Percentiles rank a stretch among this genome's conserved stretches.
Conservation (phyloP, 2,113 vertebrate species). For the Cacatua alba region DNA sequence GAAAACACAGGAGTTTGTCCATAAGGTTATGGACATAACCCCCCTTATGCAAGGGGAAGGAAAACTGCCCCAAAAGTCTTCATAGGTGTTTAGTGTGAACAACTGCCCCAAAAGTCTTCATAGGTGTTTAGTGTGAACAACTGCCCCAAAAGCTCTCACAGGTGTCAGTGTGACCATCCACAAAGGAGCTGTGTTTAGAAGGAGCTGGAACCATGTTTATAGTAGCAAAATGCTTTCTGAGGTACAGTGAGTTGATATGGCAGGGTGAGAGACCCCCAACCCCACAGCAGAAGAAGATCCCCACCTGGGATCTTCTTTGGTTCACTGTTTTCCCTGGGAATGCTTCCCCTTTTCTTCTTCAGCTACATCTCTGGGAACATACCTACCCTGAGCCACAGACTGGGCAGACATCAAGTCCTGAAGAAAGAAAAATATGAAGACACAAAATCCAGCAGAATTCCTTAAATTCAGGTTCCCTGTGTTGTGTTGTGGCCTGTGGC, state of each 20-base stretch:
- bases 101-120: neutral
- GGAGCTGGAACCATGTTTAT: neutral
- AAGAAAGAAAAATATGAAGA: neutral
- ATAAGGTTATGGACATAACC: neutral
- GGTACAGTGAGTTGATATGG: neutral
- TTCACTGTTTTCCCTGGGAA: neutral
- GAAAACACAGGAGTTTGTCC: neutral
- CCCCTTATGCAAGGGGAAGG: neutral
- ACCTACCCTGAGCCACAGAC: neutral
- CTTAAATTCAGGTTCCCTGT: neutral
- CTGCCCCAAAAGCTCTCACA: neutral
- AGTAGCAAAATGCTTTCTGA: neutral
- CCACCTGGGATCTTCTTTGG: neutral
- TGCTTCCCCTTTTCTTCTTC: neutral
- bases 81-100: neutral
- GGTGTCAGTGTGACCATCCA: neutral
- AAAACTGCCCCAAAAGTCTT: neutral
- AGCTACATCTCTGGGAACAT: neutral
- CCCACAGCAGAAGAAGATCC: neutral
- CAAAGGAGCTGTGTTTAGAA: neutral
- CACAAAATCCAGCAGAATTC: neutral
- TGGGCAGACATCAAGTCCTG: neutral
- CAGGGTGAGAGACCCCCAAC: neutral
- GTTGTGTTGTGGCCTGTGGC: fast-evolving
- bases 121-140: neutral